A percentile compares a stretch with the other conserved stretches of the same genome.
Evolutionary conservation across 92 coral and sea anemone species (phyloP).

Genomic region (Actinostola sp.): DNA sequence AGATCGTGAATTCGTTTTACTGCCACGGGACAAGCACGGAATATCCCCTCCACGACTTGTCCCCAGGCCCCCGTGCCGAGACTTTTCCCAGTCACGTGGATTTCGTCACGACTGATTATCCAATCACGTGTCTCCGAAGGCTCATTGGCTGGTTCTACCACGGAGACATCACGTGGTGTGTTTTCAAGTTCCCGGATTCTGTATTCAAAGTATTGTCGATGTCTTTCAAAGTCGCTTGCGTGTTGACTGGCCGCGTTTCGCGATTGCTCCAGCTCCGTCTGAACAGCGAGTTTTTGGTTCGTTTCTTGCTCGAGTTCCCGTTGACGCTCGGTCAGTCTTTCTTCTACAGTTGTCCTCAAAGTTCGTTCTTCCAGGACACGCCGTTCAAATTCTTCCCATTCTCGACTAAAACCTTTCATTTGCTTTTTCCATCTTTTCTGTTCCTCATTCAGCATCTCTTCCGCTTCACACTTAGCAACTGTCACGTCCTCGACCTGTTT

Average conservation of each 20-base stretch:
- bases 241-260: constrained; percentile 20
- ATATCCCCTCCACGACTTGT: constrained; percentile 77
- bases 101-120: constrained; percentile 83
- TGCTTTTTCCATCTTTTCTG: constrained; percentile 58
- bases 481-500: constrained; percentile 37
- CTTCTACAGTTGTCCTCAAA: constrained; percentile 55
- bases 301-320: constrained; percentile 55
- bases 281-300: constrained; percentile 33
- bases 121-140: constrained; percentile 66
- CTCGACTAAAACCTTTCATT: constrained; percentile 71
- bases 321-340: constrained; percentile 22
- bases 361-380: constrained; percentile 82
- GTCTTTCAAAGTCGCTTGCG: constrained; percentile 41
- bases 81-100: constrained; percentile 56
- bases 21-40: constrained; percentile 89
- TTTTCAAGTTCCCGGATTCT: constrained; percentile 52
- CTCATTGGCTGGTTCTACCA: constrained; percentile 14
- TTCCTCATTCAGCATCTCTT: constrained; percentile 59
- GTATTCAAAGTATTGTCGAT: constrained; percentile 35
- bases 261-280: constrained; percentile 52
- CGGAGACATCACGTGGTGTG: constrained; percentile 11
- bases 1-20: constrained; percentile 91
- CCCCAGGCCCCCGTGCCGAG: constrained; percentile 96
- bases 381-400: constrained; percentile 84
- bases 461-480: constrained; percentile 27